phyloP scores from a whole-genome alignment of 2,113 vertebrate genomes.

The Mungos mungo region DNA sequence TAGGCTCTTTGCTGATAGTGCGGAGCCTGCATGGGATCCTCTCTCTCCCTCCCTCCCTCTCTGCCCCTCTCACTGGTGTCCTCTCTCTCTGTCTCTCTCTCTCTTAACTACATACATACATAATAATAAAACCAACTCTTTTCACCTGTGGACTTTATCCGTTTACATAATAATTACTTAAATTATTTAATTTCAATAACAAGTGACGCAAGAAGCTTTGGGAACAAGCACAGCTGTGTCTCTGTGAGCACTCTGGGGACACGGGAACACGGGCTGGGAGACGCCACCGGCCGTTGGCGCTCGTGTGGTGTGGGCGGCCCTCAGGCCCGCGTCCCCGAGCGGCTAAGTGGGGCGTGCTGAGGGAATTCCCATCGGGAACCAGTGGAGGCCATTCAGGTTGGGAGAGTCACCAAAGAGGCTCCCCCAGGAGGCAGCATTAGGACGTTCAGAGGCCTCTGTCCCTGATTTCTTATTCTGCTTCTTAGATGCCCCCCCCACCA shows the following conservation, averaged over 20 bases:
- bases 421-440: background rate
- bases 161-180: background rate
- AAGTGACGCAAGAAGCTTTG: background rate
- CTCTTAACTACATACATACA: no score
- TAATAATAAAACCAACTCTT: background rate
- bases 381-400: background rate
- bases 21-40: no score
- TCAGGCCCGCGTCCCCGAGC: rapidly evolving
- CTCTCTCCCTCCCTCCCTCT: no score
- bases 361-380: rapidly evolving
- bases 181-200: background rate
- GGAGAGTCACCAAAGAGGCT: background rate
- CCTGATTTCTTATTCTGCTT: background rate
- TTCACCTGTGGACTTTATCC: background rate
- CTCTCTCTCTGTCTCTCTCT: no score
- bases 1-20: no score
- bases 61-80: no score
- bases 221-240: background rate
- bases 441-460: background rate
- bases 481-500: background rate
- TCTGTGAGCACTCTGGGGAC: background rate
- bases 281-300: rapidly evolving
- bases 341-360: background rate
- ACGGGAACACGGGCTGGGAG: background rate
- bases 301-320: rapidly evolving